Evolutionary conservation across 2,797 vertebrate genomes (phyloP), one percentile per base, ranked within the genome.

Genomic region (Enteromius viviparus): DNA sequence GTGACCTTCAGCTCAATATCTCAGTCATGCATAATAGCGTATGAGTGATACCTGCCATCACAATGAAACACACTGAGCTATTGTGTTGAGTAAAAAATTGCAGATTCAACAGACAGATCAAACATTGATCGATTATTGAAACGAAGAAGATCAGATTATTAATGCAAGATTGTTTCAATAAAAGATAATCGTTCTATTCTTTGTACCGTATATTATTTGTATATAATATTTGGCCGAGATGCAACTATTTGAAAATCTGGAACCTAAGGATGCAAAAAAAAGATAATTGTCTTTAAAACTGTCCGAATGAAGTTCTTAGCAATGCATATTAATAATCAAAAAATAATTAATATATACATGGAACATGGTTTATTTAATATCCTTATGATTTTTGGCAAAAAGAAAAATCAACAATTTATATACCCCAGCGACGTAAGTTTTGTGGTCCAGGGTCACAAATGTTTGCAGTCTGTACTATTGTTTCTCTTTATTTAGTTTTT

Each of bases 1-100:
- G 89, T 90, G 91, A 94, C 92, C 93, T 94, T 94, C 91, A 91
- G 90, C 80, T 76, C 82, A 86, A 62, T 76, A 81, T 85, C 82
- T 87, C 82, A 80, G 71, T 89, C 81, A 81, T 64, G 85, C 70
- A 5, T 60, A 34, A 66, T 37, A 58, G 64, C 45, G 6, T 21
- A 26, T 82, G 62, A 76, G 55, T 81, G 82, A 86, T 69, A 78
- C 79, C 77, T 65, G 78, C 81, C 32, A 85, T 14, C 69, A 62
- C 69, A 80, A 85, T 74, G 58, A 53, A 40, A 29, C 29, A 40
- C 64, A 58, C 42, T 78, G 60, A 53, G 42, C 12, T 51, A 29
- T 79, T 78, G 26, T 69, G 47, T 23, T 62, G 8, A 23, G 8
- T 72, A 40, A 47, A 34, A 70, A 62, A 45, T 0, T 82, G 29